A percentile compares a stretch with the other conserved stretches of the same genome.
Conservation (phyloP, 2,888 invertebrate species). For the Pediacus dermestoides region DNA sequence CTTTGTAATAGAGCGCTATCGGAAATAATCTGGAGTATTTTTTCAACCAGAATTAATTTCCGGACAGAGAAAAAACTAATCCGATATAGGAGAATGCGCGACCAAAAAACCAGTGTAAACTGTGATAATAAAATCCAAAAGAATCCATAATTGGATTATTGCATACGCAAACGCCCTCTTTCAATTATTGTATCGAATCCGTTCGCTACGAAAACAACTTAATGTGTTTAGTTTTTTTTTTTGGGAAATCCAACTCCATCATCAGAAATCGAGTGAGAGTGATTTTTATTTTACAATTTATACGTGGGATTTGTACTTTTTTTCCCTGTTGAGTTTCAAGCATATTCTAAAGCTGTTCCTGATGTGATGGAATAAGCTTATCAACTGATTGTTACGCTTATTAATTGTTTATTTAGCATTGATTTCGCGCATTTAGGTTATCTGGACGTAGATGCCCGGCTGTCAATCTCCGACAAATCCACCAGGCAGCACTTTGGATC, state of each 20-base stretch:
- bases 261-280: slow-evolving; percentile 7
- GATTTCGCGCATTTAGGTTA: slow-evolving; percentile 33
- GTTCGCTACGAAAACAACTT: slow-evolving; percentile 39
- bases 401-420: slow-evolving; percentile 39
- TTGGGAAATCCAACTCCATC: not conserved
- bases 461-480: slow-evolving; percentile 3
- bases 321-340: not conserved
- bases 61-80: slow-evolving; percentile 14
- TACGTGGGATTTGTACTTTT: not conserved
- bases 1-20: no score
- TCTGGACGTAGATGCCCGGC: slow-evolving; percentile 15
- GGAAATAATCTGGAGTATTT: slow-evolving; percentile 13
- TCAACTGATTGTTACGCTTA: slow-evolving; percentile 36
- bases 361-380: slow-evolving; percentile 30
- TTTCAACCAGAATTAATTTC: slow-evolving; percentile 20
- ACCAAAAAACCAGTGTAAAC: slow-evolving; percentile 29
- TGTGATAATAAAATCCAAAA: slow-evolving; percentile 36
- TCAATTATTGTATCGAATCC: slow-evolving; percentile 38
- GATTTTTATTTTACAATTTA: slow-evolving; percentile 4
- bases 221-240: slow-evolving; percentile 15
- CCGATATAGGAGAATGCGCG: slow-evolving; percentile 15
- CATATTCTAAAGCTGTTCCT: not conserved
- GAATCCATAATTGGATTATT: slow-evolving; percentile 44
- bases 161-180: slow-evolving; percentile 39
- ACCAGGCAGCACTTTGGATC: no score